These are phyloP conservation scores for Acanthornis magna DNA, from an alignment of 2,797 vertebrate genomes.

Conservation along the genomic window DNA sequence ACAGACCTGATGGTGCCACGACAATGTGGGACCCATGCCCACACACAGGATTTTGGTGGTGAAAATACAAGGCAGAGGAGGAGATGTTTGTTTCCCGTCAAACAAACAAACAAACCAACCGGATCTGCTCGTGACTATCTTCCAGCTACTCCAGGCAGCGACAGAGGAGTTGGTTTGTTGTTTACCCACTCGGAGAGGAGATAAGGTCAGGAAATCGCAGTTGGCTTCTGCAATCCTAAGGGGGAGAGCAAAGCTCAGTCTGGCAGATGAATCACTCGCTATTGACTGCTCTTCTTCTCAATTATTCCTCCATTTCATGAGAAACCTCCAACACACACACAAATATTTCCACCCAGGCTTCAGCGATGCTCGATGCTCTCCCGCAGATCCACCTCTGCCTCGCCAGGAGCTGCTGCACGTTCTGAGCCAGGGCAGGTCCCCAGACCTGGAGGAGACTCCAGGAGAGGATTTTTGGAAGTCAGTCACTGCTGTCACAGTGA, in stretches of 20 bases:
- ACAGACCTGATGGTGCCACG: accelerated
- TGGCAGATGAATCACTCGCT: background rate
- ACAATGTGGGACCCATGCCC: accelerated
- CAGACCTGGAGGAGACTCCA: background rate
- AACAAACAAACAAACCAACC: background rate
- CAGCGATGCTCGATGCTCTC: accelerated
- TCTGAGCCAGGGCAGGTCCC: background rate
- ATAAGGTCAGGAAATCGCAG: slow-evolving; percentile 12
- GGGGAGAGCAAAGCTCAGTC: background rate
- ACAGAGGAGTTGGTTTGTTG: slow-evolving; percentile 15
- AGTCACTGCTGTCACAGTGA: accelerated
- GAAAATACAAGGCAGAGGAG: background rate
- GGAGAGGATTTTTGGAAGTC: background rate
- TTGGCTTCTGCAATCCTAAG: background rate
- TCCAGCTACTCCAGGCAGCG: background rate
- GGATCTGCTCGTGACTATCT: background rate
- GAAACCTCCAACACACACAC: background rate
- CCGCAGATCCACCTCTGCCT: background rate
- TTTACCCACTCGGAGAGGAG: background rate
- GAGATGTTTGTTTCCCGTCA: background rate
- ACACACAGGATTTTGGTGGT: accelerated
- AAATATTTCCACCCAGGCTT: background rate
- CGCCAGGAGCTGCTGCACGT: background rate
- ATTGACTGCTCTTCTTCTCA: background rate
- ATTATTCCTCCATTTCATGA: background rate